Evolutionary conservation across 2,113 vertebrate species (phyloP).

Genomic region (Ciconia stormi): DNA sequence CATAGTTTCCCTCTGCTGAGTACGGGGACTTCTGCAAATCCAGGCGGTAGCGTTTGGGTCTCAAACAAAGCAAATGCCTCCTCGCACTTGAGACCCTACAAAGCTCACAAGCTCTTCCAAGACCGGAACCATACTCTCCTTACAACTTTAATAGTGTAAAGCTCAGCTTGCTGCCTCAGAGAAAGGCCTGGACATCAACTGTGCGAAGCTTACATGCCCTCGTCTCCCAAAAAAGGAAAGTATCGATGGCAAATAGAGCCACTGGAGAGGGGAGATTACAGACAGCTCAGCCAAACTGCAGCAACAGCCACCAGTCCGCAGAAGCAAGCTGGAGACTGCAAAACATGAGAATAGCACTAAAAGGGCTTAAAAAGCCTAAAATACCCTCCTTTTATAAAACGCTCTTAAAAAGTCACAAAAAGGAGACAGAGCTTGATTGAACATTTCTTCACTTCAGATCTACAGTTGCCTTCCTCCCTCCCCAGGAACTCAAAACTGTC

Average conservation of each 20-base stretch:
- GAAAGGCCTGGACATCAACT: not conserved
- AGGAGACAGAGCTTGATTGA: not conserved
- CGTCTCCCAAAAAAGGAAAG: not conserved
- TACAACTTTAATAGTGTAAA: not conserved
- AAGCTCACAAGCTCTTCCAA: not conserved
- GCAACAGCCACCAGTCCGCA: not conserved
- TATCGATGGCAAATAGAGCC: not conserved
- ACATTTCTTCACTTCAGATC: not conserved
- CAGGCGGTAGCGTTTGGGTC: accelerated
- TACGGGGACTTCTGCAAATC: not conserved
- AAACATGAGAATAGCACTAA: not conserved
- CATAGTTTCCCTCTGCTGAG: not conserved
- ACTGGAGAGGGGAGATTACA: not conserved
- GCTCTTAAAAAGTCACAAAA: not conserved
- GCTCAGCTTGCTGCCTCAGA: not conserved
- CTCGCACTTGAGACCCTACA: accelerated
- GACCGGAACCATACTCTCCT: not conserved
- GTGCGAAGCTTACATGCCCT: not conserved
- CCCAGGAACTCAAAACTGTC: conserved; percentile 2
- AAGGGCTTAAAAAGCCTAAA: not conserved
- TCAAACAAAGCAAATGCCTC: not conserved
- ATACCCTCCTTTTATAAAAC: not conserved
- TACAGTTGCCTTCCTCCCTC: not conserved
- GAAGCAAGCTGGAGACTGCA: not conserved
- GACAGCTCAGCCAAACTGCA: not conserved